Percentiles rank a stretch among this genome's conserved stretches.
phyloP scores from a whole-genome alignment of 2,113 vertebrate species.

The Aptenodytes patagonicus region DNA sequence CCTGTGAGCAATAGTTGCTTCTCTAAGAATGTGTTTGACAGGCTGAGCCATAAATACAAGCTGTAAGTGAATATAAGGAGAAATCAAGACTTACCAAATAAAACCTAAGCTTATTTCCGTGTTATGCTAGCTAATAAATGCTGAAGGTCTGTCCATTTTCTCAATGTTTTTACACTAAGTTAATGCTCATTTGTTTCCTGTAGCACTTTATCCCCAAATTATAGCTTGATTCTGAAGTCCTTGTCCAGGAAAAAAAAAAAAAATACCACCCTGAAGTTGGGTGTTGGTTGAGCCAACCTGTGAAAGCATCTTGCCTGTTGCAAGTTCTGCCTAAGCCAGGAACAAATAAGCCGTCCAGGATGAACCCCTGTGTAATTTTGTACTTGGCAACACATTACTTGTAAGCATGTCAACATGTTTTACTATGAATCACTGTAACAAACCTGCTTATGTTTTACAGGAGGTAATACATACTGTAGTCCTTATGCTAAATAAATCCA shows the following conservation, averaged over 20 bases:
- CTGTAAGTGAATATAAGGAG: conserved; percentile 6
- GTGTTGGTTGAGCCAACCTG: not conserved
- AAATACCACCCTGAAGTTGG: not conserved
- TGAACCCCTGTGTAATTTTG: not conserved
- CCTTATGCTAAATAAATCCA: conserved; percentile 1
- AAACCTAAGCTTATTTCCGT: not conserved
- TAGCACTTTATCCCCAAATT: not conserved
- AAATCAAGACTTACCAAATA: conserved; percentile 26
- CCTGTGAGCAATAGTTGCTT: conserved; percentile 52
- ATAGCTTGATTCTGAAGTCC: not conserved
- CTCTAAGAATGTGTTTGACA: conserved; percentile 46
- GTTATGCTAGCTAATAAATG: not conserved
- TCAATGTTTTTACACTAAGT: not conserved
- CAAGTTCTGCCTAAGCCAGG: not conserved
- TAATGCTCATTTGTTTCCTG: not conserved
- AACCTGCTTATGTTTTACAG: not conserved
- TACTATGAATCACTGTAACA: not conserved
- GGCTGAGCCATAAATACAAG: conserved; percentile 46
- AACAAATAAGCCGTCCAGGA: not conserved
- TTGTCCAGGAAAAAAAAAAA: not conserved
- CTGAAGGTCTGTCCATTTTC: not conserved
- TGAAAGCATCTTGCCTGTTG: not conserved
- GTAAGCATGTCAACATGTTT: not conserved
- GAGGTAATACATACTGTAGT: not conserved
- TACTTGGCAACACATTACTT: not conserved